Base-by-base conservation (phyloP, 2,113 vertebrate species). In the Theristicus caerulescens region DNA sequence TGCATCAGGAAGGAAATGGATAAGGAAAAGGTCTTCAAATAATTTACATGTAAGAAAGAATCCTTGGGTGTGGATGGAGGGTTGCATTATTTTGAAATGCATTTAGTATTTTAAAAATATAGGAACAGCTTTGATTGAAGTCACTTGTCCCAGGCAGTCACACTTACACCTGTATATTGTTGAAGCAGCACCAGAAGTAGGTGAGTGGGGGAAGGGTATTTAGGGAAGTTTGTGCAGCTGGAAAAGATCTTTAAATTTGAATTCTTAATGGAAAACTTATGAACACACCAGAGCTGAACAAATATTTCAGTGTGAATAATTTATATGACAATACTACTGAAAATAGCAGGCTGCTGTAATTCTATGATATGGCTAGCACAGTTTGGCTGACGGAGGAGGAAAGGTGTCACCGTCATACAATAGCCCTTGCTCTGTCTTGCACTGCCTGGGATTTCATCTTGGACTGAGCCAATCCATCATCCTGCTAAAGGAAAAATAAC, bases 171-270 rank as follows among this genome's bases (percentile, higher is more conserved):
- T 70, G 7, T 31, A 7, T 40, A 19, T n/a, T 87, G n/a, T 77
- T 91, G 88, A 93, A 94, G 44, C 13, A 88, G 27, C 26, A 77
- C 14, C 57, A 92, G 82, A 61, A 36, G 49, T 47, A 67, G 24
- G 14, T 34, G 27, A 83, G n/a, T 7, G 19, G 25, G 16, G 34
- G 42, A 76, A 88, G 31, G 31, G 52, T 91, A 19, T 80, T 86
- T 79, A 65, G 40, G 66, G 57, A 93, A 87, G 57, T 94, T 97
- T 97, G 51, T 91, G 85, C 84, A 96, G 88, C 90, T 96, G 69
- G 51, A 87, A 95, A 90, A 85, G 65, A 93, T 85, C 46, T 91
- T 92, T 32, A 96, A 58, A 90, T 87, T 67, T 88, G 66, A 96
- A 97, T 96, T 80, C 89, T 93, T 97, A 96, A 87, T 80, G 51